Conservation (phyloP, 2,888 invertebrate genomes). For the Lissocephala sabroskyi region DNA sequence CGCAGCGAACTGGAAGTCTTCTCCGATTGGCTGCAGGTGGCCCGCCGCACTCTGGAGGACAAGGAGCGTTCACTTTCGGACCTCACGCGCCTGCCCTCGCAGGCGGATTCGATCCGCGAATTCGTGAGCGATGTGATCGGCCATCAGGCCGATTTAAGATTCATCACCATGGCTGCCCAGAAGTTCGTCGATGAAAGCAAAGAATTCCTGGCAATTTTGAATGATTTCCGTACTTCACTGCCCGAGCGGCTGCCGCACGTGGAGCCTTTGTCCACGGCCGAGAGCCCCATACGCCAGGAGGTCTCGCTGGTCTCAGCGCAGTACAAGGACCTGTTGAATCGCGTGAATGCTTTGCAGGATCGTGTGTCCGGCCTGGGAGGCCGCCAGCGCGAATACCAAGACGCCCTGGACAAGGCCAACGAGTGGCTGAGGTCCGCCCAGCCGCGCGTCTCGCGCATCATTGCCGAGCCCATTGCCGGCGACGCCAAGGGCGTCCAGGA, state of each 20-base stretch:
- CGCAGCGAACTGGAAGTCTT: constrained; percentile 86
- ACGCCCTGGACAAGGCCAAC: constrained; percentile 86
- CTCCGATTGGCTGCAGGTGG: constrained; percentile 87
- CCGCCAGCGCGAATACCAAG: constrained; percentile 83
- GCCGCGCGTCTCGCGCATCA: constrained; percentile 82
- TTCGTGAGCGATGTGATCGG: constrained; percentile 95
- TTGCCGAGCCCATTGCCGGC: constrained; percentile 88
- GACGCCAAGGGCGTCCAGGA: constrained; percentile 91
- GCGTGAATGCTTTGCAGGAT: constrained; percentile 89
- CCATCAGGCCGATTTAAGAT: constrained; percentile 95
- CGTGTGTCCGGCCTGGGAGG: constrained; percentile 85
- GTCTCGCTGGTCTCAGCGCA: constrained; percentile 85
- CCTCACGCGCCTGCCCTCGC: constrained; percentile 80
- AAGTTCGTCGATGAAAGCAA: constrained; percentile 97
- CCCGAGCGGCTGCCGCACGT: constrained; percentile 88
- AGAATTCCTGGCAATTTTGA: constrained; percentile 86
- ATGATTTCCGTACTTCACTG: constrained; percentile 89
- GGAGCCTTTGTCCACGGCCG: constrained; percentile 79
- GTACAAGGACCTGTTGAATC: constrained; percentile 85
- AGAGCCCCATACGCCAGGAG: constrained; percentile 83
- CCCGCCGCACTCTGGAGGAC: constrained; percentile 85
- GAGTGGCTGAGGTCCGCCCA: constrained; percentile 84
- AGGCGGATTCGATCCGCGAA: constrained; percentile 86
- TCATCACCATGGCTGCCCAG: constrained; percentile 96
- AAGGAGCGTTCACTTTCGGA: constrained; percentile 88